Percentiles rank a stretch among this genome's conserved stretches.
Evolutionary conservation across 2,113 vertebrate genomes (phyloP).

Genomic region (Percopsis transmontana): DNA sequence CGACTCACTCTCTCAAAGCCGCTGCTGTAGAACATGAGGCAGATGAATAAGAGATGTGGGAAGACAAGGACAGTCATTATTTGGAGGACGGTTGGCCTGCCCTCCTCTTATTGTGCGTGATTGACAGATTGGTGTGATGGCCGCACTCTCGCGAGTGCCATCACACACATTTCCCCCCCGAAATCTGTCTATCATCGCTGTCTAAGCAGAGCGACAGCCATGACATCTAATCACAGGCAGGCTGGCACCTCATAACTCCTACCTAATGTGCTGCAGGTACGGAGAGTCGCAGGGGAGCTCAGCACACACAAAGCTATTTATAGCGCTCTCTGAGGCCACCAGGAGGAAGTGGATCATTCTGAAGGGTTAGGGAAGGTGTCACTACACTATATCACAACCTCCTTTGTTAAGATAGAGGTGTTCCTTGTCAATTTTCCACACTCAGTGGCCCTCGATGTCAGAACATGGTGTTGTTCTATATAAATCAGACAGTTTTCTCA

Average conservation of each 20-base stretch:
- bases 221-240: slow-evolving; percentile 87
- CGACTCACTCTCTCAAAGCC: too few species aligned
- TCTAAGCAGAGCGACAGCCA: slow-evolving; percentile 85
- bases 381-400: slow-evolving; percentile 57
- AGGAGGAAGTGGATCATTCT: slow-evolving; percentile 66
- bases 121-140: slow-evolving; percentile 78
- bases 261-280: slow-evolving; percentile 63
- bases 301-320: slow-evolving; percentile 63
- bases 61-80: slow-evolving; percentile 69
- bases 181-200: slow-evolving; percentile 85
- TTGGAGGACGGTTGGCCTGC: slow-evolving; percentile 57
- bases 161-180: slow-evolving; percentile 70
- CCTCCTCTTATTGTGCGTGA: slow-evolving; percentile 63
- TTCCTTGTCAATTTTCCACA: slow-evolving; percentile 62
- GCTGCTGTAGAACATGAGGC: slow-evolving; percentile 9
- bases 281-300: slow-evolving; percentile 38
- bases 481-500: slow-evolving; percentile 22
- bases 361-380: slow-evolving; percentile 51
- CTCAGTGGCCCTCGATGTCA: slow-evolving; percentile 51
- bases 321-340: slow-evolving; percentile 67
- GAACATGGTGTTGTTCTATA: slow-evolving; percentile 13
- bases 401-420: slow-evolving; percentile 53
- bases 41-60: slow-evolving; percentile 49
- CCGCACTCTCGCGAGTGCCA: slow-evolving; percentile 80
- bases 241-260: slow-evolving; percentile 85